These are phyloP conservation scores for Drosophila niveifrons DNA, from an alignment of 2,888 invertebrate species.

Conservation along the genomic window DNA sequence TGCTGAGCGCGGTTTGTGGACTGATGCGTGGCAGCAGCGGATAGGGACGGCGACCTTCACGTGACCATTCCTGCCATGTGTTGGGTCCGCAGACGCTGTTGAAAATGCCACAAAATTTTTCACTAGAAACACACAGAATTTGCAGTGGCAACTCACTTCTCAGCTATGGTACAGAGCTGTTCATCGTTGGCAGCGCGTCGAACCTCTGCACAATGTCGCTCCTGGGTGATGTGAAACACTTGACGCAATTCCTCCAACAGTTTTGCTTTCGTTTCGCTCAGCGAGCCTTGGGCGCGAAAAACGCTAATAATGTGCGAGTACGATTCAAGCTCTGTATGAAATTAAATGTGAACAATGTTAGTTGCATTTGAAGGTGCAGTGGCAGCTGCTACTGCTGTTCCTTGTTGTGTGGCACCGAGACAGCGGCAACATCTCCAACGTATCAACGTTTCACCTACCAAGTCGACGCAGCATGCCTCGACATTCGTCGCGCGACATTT, in stretches of 20 bases:
- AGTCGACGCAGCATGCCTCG: constrained; percentile 94
- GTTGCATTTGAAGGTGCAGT: background rate
- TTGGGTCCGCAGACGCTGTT: constrained; percentile 88
- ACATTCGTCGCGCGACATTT: constrained; percentile 96
- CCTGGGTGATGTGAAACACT: constrained; percentile 94
- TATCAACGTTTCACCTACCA: constrained; percentile 86
- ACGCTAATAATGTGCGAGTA: constrained; percentile 96
- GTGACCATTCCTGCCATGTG: constrained; percentile 92
- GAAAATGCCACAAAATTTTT: background rate
- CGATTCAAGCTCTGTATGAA: constrained; percentile 92
- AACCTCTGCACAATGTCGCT: constrained; percentile 96
- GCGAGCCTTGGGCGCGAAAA: constrained; percentile 95
- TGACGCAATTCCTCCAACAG: constrained; percentile 93
- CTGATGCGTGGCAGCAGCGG: constrained; percentile 94
- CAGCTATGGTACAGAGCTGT: constrained; percentile 94
- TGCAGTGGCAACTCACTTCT: constrained; percentile 89
- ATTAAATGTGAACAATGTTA: constrained; percentile 26
- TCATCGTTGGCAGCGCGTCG: constrained; percentile 97
- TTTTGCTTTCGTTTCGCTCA: constrained; percentile 93
- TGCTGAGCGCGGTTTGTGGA: constrained; percentile 93
- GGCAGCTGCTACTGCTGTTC: constrained; percentile 7
- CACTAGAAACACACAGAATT: too few species aligned
- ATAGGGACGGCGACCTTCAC: constrained; percentile 93
- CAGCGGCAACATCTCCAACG: constrained; percentile 10
- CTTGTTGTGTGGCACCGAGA: constrained; percentile 20